Evolutionary conservation across 2,113 vertebrate genomes (phyloP).

Genomic region (Mastomys coucha): DNA sequence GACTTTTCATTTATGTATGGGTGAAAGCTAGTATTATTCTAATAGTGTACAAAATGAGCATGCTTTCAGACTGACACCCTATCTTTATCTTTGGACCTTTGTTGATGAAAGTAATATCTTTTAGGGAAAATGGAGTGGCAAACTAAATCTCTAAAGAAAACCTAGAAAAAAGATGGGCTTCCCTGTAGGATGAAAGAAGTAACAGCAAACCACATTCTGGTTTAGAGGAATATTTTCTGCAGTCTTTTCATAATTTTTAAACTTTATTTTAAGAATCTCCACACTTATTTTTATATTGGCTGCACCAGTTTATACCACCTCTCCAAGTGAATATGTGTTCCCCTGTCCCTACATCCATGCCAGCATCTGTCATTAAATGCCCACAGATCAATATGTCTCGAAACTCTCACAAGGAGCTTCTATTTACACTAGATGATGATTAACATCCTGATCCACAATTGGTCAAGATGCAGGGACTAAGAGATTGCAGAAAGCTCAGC

Average conservation of each 20-base stretch:
- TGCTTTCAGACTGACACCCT: neutral
- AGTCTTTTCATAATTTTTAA: neutral
- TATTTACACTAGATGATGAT: neutral
- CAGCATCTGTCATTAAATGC: neutral
- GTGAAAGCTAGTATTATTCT: neutral
- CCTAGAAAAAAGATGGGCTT: neutral
- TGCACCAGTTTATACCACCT: neutral
- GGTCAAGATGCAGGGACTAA: neutral
- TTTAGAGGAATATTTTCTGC: neutral
- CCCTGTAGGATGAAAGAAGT: constrained; percentile 4
- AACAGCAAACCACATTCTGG: neutral
- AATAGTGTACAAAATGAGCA: neutral
- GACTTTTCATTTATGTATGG: neutral
- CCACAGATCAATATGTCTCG: neutral
- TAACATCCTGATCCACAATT: neutral
- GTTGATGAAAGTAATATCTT: neutral
- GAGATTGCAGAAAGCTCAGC: neutral
- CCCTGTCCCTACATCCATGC: neutral
- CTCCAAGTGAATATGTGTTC: neutral
- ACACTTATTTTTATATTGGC: neutral
- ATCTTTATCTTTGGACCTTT: neutral
- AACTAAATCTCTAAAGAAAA: neutral
- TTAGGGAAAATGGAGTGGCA: neutral
- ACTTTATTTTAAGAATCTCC: neutral
- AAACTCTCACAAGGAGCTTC: neutral